phyloP scores from a whole-genome alignment of 2,888 invertebrate genomes.

The Agrenia bidenticulata region DNA sequence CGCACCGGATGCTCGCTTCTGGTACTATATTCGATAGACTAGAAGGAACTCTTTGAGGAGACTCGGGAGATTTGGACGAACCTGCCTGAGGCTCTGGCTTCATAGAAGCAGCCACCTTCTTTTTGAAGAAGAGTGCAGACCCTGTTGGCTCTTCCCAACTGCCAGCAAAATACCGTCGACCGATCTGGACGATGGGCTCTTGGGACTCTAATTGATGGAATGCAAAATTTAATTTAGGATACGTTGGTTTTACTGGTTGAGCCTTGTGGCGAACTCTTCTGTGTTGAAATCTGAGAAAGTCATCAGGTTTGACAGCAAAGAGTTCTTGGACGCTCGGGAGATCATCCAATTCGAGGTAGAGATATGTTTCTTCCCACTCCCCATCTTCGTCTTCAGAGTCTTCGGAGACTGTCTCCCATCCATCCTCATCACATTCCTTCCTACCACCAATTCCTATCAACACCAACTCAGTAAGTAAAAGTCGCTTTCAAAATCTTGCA shows the following conservation, averaged over 20 bases:
- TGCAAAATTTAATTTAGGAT: slow-evolving; percentile 37
- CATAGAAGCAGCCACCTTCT: neutral
- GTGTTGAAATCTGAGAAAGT: slow-evolving; percentile 27
- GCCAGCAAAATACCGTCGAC: slow-evolving; percentile 41
- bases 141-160: slow-evolving; percentile 43
- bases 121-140: slow-evolving; percentile 44
- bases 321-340: slow-evolving; percentile 44
- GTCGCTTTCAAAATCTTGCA: neutral
- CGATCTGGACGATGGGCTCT: slow-evolving; percentile 42
- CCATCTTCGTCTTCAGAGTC: slow-evolving; percentile 22
- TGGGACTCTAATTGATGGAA: slow-evolving; percentile 46
- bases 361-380: slow-evolving; percentile 47
- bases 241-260: slow-evolving; percentile 20
- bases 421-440: slow-evolving; percentile 28
- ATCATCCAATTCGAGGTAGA: slow-evolving; percentile 51
- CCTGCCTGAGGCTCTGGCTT: neutral
- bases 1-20: slow-evolving; percentile 37
- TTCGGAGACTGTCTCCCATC: slow-evolving; percentile 34
- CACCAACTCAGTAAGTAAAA: neutral
- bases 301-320: slow-evolving; percentile 45
- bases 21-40: slow-evolving; percentile 34
- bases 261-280: slow-evolving; percentile 11
- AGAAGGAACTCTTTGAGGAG: neutral
- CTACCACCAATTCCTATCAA: neutral
- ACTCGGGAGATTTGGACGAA: neutral